These are phyloP conservation scores for Hyles vespertilio DNA, from an alignment of 1,140 invertebrate genomes.

Conservation along the genomic window DNA sequence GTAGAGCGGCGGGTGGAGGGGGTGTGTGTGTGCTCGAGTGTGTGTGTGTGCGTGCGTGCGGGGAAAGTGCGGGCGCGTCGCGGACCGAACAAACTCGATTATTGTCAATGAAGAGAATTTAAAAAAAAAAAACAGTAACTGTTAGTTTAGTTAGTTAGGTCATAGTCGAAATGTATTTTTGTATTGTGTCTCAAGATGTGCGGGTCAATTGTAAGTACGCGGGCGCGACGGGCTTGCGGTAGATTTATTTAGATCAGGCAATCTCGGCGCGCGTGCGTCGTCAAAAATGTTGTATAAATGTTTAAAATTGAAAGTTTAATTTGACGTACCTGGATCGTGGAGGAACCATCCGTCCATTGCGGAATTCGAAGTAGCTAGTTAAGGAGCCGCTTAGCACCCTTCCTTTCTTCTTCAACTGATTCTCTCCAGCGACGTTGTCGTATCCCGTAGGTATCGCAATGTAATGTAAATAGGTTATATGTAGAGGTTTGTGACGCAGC, in stretches of 20 bases:
- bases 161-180: slow-evolving; percentile 68
- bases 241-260: background rate
- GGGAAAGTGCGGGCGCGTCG: slow-evolving; percentile 41
- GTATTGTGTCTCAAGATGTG: slow-evolving; percentile 46
- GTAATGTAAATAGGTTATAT: background rate
- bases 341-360: slow-evolving; percentile 61
- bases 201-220: slow-evolving; percentile 45
- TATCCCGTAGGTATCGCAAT: background rate
- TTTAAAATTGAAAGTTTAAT: slow-evolving; percentile 27
- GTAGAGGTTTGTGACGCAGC: background rate
- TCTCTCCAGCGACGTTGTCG: background rate
- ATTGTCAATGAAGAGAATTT: slow-evolving; percentile 30
- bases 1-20: too few relatives aligned
- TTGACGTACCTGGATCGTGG: slow-evolving; percentile 52
- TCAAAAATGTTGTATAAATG: slow-evolving; percentile 4
- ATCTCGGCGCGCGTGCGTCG: background rate
- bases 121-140: slow-evolving; percentile 33
- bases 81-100: slow-evolving; percentile 24
- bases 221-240: background rate
- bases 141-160: slow-evolving; percentile 60
- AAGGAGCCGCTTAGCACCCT: slow-evolving; percentile 46
- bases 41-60: slow-evolving; percentile 18
- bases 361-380: slow-evolving; percentile 57
- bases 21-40: too few relatives aligned
- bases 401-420: slow-evolving; percentile 9